A percentile compares a stretch with the other conserved stretches of the same genome.
phyloP scores from a whole-genome alignment of 2,797 vertebrate genomes.

The Sylvia borin region DNA sequence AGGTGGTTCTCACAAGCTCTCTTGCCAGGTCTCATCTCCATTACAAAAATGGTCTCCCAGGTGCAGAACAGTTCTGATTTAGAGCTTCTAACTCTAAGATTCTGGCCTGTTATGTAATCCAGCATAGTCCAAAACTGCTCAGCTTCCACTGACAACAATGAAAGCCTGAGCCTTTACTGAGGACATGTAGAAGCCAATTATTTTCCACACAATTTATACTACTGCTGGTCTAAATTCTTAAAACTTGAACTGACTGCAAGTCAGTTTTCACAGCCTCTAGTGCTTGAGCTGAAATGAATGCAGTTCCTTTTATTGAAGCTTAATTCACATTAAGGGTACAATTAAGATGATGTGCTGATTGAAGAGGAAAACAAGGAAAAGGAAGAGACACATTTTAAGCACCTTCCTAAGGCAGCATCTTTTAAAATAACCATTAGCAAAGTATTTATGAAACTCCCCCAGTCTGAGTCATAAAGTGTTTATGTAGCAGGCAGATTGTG shows the following conservation, averaged over 20 bases:
- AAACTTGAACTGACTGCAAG: neutral
- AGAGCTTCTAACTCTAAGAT: neutral
- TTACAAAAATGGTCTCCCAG: neutral
- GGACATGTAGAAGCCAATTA: neutral
- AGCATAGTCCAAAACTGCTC: neutral
- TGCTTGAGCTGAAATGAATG: neutral
- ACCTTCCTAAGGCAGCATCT: neutral
- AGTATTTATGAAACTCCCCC: neutral
- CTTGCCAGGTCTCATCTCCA: neutral
- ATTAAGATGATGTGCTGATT: neutral
- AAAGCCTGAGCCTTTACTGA: neutral
- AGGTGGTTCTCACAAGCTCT: neutral
- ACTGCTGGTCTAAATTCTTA: neutral
- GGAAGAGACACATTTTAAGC: neutral
- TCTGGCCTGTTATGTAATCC: neutral
- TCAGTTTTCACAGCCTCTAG: neutral
- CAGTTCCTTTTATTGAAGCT: neutral
- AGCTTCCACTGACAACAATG: neutral
- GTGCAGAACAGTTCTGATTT: neutral
- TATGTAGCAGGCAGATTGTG: neutral
- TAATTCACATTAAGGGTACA: neutral
- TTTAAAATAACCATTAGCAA: slow-evolving; percentile 9
- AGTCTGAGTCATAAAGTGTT: neutral
- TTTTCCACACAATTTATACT: neutral
- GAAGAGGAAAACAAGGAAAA: neutral